Base-by-base conservation (phyloP, 2,888 invertebrate species). In the Mesorhabditis belari region DNA sequence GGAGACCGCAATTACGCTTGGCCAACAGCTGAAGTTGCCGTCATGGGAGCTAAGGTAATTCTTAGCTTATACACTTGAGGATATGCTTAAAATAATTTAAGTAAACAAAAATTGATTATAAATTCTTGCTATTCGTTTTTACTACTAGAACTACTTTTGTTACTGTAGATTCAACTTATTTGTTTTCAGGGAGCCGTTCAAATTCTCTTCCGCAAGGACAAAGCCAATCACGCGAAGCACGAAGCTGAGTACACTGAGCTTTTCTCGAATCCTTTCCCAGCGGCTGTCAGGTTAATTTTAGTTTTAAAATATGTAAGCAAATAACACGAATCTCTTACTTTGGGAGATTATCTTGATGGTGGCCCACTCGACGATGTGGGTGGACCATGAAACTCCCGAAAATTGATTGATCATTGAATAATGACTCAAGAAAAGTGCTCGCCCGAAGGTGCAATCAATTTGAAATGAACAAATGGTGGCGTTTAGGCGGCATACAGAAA, bases 1-100 rank as follows among this genome's bases (percentile, higher is more conserved):
- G 87, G 87, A 19, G 88, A 88, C 76, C 84, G 86, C 50, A 88
- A 88, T 81, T 88, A 88, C 77, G 87, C 87, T 28, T 88, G 88
- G 88, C 88, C 88, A 23, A 86, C 87, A 12, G 88, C 87, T 60
- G 87, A 88, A 81, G 86, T 88, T 12, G 87, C 88, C 21, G 87
- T 88, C 6, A 87, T 88, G 87, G 87, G 87, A 54, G 86, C 87
- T 24, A 87, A 87, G 82, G 83, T 82, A 55, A 63, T 64, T 19
- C 25, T 35, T 5, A 49, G 23, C 17, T 49, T 26, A 17, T 5
- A 12, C 55, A 49, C 21, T 50, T 49, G 24, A 27, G n/a, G n/a
- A 4, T 26, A 12, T 27, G 12, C 19, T 9, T 19, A 6, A 23
- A 51, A 51, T 17, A n/a, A n/a, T n/a, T n/a, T n/a, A n/a, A n/a